Evolutionary conservation across 2,888 invertebrate genomes (phyloP).

Genomic region (Eudasyphora cyanicolor): DNA sequence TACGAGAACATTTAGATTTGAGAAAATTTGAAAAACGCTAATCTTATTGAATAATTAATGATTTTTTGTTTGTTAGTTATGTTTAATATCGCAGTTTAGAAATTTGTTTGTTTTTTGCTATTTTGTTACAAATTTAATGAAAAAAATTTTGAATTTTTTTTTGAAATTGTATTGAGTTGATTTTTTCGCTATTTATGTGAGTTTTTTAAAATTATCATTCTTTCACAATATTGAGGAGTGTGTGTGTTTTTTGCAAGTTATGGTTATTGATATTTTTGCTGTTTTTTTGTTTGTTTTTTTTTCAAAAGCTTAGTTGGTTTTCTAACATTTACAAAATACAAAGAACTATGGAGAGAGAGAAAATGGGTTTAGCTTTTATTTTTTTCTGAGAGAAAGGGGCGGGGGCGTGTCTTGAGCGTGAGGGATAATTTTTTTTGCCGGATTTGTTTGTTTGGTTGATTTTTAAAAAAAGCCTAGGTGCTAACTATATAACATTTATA

Average conservation of each 20-base stretch:
- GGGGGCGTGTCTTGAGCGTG: background rate
- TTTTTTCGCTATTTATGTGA: slow-evolving; percentile 1
- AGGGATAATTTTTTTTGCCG: background rate
- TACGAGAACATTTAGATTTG: slow-evolving; percentile 62
- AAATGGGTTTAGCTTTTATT: background rate
- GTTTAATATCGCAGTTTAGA: slow-evolving; percentile 60
- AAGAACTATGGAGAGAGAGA: slow-evolving; percentile 22
- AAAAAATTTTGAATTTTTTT: slow-evolving; percentile 55
- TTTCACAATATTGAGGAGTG: slow-evolving; percentile 63
- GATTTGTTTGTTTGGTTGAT: slow-evolving; percentile 25
- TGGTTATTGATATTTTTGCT: slow-evolving; percentile 28
- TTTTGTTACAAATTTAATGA: slow-evolving; percentile 31
- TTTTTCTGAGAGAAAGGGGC: background rate
- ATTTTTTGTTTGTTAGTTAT: slow-evolving; percentile 37
- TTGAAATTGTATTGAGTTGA: background rate
- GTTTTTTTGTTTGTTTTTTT: slow-evolving; percentile 9
- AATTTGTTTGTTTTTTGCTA: slow-evolving; percentile 31
- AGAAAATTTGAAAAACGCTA: slow-evolving; percentile 58
- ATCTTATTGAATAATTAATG: slow-evolving; percentile 41
- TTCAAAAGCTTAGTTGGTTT: slow-evolving; percentile 43
- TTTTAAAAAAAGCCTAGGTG: slow-evolving; percentile 63
- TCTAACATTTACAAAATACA: slow-evolving; percentile 27
- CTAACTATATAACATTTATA: slow-evolving; percentile 64
- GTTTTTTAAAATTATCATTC: slow-evolving; percentile 44
- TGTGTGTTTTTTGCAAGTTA: slow-evolving; percentile 38